Evolutionary conservation across 35 echinoderm and acorn worm species (phyloP), one percentile per base, ranked within the genome.

Genomic region (Ophioderma brevispina): DNA sequence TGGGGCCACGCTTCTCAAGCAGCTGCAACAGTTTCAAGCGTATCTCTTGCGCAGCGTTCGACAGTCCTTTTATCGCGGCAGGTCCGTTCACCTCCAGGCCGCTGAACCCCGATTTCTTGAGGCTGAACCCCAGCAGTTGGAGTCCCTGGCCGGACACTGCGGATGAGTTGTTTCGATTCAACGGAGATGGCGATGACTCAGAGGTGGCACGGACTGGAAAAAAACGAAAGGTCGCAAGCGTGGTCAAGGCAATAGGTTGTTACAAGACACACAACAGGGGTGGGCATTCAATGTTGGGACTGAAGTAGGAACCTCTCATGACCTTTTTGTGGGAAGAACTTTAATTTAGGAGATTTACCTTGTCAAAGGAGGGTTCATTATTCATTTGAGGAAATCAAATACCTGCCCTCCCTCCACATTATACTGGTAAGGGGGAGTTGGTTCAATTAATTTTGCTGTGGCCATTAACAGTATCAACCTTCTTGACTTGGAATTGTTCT

Each of bases 1-100:
- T 95, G 0, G 91, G 87, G 18, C 93, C 93, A 30, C 93, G 49
- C 55, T 93, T 95, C 64, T 99, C 91, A 15, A 99, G 85, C 39
- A 99, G 64, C 77, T 99, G 93, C 31, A 91, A 82, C 25, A 99
- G 56, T 46, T 94, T 93, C 19, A 88, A 55, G 31, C 91, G 87
- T 1, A 99, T 89, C 59, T 99, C 97, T 32, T 89, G 64, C 10
- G 81, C 76, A 17, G 75, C 82, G 37, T 82, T 77, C 8, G 81
- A 84, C 39, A 31, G 38, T 50, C 82, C 76, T 63, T 3, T 85
- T 38, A 3, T 80, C 87, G 15, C 25, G 25, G 56, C 36, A 50
- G 80, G 82, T 77, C 70, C 6, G 59, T 70, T 70, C 10, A 25
- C 28, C 2, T 70, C 59, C 28, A 70, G n/a, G 1, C 59, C 59